phyloP scores from a whole-genome alignment of 1,140 invertebrate genomes.

The Calliphora vicina region DNA sequence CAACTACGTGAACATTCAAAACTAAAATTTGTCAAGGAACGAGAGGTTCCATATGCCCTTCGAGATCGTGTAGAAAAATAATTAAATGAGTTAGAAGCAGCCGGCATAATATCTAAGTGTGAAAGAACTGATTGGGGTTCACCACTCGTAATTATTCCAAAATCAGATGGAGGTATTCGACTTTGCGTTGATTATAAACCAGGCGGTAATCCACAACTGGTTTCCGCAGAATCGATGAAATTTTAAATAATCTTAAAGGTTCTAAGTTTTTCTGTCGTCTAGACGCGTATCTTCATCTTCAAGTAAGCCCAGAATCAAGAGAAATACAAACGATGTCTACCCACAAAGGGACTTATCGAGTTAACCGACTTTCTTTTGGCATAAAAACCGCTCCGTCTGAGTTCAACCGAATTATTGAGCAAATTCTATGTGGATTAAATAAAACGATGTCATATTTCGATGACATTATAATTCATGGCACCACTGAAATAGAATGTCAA shows the following conservation, averaged over 20 bases:
- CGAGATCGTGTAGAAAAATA: slow-evolving; percentile 1
- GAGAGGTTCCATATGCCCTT: not conserved
- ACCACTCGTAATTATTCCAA: too few species aligned
- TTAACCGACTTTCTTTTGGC: not conserved
- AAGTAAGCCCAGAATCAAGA: not conserved
- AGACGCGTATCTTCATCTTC: not conserved
- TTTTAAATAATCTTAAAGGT: not conserved
- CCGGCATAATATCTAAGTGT: too few species aligned
- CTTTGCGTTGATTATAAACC: not conserved
- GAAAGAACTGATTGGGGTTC: too few species aligned
- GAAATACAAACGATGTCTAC: not conserved
- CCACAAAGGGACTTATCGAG: not conserved
- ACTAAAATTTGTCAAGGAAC: not conserved
- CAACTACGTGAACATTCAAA: not conserved
- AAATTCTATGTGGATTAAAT: too few species aligned
- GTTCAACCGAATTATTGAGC: too few species aligned
- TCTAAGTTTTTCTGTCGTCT: not conserved
- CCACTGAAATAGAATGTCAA: too few species aligned
- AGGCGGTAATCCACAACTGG: not conserved
- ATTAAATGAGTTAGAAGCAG: too few species aligned
- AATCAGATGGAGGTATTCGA: too few species aligned
- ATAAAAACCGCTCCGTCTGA: too few species aligned
- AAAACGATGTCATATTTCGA: too few species aligned
- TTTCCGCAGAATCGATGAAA: not conserved
- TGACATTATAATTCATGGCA: too few species aligned